These are phyloP conservation scores for Porites evermanni DNA, from an alignment of 92 coral and sea anemone genomes.

Conservation along the genomic window DNA sequence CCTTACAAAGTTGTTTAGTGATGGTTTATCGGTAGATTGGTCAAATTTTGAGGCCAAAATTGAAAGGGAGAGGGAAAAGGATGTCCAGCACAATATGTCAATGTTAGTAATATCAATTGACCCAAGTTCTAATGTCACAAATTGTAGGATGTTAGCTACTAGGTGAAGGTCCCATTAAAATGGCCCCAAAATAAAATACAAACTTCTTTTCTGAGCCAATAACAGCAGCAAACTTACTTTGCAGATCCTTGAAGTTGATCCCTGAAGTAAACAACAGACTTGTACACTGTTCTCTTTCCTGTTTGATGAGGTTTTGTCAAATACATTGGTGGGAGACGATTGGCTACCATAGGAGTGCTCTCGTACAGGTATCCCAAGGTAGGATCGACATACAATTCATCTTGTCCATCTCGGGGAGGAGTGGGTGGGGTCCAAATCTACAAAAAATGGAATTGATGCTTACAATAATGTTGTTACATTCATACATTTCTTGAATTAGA, in stretches of 20 bases:
- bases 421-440: conserved; percentile 99
- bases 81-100: neutral
- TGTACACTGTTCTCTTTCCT: conserved; percentile 85
- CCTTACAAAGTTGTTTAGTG: neutral
- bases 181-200: neutral
- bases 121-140: too few relatives aligned
- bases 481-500: too few relatives aligned
- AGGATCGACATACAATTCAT: conserved; percentile 86
- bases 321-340: conserved; percentile 76
- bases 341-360: conserved; percentile 70
- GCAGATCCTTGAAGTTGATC: conserved; percentile 86
- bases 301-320: conserved; percentile 76
- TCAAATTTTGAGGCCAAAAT: neutral
- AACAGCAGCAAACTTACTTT: conserved; percentile 61
- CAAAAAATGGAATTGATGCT: neutral
- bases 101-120: too few relatives aligned
- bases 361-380: conserved; percentile 80
- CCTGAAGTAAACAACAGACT: conserved; percentile 70
- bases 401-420: conserved; percentile 94
- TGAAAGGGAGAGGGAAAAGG: neutral
- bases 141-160: too few relatives aligned
- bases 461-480: too few relatives aligned
- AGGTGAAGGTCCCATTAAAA: too few relatives aligned
- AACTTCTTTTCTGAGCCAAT: neutral
- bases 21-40: neutral